These are phyloP conservation scores for Channa maculata DNA, from an alignment of 2,113 vertebrate species.

Conservation along the genomic window DNA sequence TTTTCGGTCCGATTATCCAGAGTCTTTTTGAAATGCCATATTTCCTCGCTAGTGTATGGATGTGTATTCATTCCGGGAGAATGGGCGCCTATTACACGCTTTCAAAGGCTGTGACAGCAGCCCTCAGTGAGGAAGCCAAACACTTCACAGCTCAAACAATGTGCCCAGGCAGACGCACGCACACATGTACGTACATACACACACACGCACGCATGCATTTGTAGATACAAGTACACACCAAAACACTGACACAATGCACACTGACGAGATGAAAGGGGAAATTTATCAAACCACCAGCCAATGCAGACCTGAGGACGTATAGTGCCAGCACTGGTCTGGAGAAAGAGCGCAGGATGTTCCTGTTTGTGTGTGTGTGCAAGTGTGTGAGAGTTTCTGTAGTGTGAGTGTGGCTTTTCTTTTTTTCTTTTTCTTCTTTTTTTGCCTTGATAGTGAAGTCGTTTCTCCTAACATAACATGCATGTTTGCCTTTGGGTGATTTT, in stretches of 20 bases:
- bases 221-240: constrained; percentile 48
- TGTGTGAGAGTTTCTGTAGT: constrained; percentile 31
- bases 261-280: constrained; percentile 77
- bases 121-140: constrained; percentile 77
- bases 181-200: constrained; percentile 40
- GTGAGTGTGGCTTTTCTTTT: constrained; percentile 25
- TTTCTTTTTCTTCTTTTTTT: constrained; percentile 3
- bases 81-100: constrained; percentile 79
- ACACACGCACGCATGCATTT: constrained; percentile 24
- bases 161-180: constrained; percentile 46
- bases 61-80: constrained; percentile 72
- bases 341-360: constrained; percentile 62
- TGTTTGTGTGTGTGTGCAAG: constrained; percentile 28
- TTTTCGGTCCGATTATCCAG: constrained; percentile 62
- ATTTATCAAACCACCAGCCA: constrained; percentile 80
- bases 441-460: constrained; percentile 20
- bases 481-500: constrained; percentile 42
- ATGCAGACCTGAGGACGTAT: constrained; percentile 69
- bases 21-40: constrained; percentile 68
- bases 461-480: constrained; percentile 23
- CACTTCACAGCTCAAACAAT: constrained; percentile 76
- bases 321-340: constrained; percentile 71
- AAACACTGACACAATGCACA: constrained; percentile 77
- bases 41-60: constrained; percentile 66
- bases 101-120: constrained; percentile 81